phyloP scores from a whole-genome alignment of 2,888 invertebrate species.

The Polyploca ridens region DNA sequence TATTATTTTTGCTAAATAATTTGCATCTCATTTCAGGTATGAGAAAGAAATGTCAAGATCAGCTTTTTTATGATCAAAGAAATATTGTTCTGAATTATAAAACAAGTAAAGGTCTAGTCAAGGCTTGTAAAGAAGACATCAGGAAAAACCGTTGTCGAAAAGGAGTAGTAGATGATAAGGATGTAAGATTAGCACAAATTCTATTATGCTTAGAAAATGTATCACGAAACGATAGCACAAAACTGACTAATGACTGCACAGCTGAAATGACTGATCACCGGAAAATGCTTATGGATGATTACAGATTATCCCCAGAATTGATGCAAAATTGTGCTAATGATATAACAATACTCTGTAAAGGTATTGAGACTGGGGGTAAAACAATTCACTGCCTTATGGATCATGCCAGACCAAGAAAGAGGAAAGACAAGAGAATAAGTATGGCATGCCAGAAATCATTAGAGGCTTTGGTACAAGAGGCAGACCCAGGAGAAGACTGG shows the following conservation, averaged over 20 bases:
- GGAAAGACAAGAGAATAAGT: slow-evolving; percentile 87
- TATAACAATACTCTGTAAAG: slow-evolving; percentile 90
- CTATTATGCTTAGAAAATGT: slow-evolving; percentile 95
- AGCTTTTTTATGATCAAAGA: slow-evolving; percentile 93
- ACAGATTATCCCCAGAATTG: slow-evolving; percentile 96
- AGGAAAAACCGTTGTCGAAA: slow-evolving; percentile 93
- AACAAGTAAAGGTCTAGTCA: slow-evolving; percentile 94
- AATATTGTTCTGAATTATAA: slow-evolving; percentile 95
- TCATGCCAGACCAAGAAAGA: slow-evolving; percentile 88
- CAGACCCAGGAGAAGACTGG: slow-evolving; percentile 98
- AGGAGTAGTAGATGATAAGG: slow-evolving; percentile 92
- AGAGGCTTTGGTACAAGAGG: slow-evolving; percentile 91
- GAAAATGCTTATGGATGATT: slow-evolving; percentile 96
- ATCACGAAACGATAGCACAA: slow-evolving; percentile 88
- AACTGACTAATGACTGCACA: slow-evolving; percentile 91
- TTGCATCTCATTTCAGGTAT: slow-evolving; percentile 66
- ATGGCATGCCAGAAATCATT: slow-evolving; percentile 90
- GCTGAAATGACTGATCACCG: slow-evolving; percentile 96
- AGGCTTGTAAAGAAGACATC: slow-evolving; percentile 96
- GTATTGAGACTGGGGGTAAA: slow-evolving; percentile 91
- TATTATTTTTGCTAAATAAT: slow-evolving; percentile 9
- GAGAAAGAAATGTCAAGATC: slow-evolving; percentile 90
- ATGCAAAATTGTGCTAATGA: slow-evolving; percentile 94
- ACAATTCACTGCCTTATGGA: slow-evolving; percentile 98
- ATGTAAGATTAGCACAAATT: slow-evolving; percentile 94